Evolutionary conservation across 2,888 invertebrate species (phyloP).

Genomic region (Cerastis rubricosa): DNA sequence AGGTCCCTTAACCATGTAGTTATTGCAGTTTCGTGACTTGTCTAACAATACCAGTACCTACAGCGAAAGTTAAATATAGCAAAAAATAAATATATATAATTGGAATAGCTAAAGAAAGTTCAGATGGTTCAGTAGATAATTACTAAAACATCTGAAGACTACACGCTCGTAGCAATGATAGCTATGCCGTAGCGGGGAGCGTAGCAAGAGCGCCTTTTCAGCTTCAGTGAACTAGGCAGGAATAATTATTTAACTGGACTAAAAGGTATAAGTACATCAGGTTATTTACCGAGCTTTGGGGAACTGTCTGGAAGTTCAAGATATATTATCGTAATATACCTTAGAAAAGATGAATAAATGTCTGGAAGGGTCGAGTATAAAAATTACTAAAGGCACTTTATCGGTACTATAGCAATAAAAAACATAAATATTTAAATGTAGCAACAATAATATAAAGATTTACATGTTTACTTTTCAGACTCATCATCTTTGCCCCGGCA

Average conservation of each 20-base stretch:
- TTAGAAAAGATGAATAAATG: neutral
- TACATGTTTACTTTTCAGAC: neutral
- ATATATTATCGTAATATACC: neutral
- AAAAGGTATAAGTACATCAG: neutral
- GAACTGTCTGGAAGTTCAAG: neutral
- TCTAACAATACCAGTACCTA: neutral
- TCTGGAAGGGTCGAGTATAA: neutral
- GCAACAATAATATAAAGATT: neutral
- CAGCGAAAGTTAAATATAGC: neutral
- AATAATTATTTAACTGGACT: neutral
- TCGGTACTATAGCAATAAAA: neutral
- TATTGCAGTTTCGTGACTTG: neutral
- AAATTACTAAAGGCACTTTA: constrained; percentile 1
- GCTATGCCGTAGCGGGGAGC: constrained; percentile 31
- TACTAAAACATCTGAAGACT: neutral
- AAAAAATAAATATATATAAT: neutral
- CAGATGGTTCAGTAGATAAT: no score
- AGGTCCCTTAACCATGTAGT: neutral
- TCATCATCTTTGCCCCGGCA: no score
- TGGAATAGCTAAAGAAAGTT: neutral
- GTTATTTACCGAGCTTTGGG: neutral
- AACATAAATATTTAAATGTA: neutral
- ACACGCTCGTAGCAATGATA: neutral
- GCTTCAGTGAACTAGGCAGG: no score
- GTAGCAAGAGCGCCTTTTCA: neutral